Base-by-base conservation (phyloP, 2,888 invertebrate genomes). In the Meta bourneti region DNA sequence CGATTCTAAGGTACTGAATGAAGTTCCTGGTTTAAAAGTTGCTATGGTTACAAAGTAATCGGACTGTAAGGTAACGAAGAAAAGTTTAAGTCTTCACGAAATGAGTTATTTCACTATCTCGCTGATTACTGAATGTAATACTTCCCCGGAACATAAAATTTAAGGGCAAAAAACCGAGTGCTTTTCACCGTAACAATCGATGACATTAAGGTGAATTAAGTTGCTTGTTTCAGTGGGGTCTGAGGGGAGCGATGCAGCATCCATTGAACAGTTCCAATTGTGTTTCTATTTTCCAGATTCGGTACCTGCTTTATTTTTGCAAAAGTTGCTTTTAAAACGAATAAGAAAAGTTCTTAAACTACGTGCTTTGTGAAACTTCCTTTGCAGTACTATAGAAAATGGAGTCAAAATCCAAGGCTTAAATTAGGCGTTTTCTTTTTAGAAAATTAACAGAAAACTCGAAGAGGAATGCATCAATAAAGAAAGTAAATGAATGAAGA, bases 131-230 rank as follows among this genome's bases (percentile, higher is more conserved):
- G n/a, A 13, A 72, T 7, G 71, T n/a, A 51, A 9, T 72, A 71
- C 51, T 81, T 69, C 49, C 16, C 71, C 20, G n/a, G 52, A 82
- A 72, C 71, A 82, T 13, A 51, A 51, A 52, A 51, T 20, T 71
- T 51, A 19, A 51, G 9, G 19, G n/a, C n/a, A 52, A 78, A 82
- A 82, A 82, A 82, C 61, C 61, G 71, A 69, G 52, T 69, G 34
- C 52, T 52, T 82, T 82, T 52, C 52, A 16, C 16, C 72, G 51
- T 52, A 19, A 51, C 13, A 82, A 82, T 71, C 82, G 51, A 71
- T 82, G 71, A 52, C 72, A 72, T 72, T 72, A 72, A 82, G 71
- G 82, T 71, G 70, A 82, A 70, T 82, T 82, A 51, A 72, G 71
- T 52, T 20, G 34, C 48, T 72, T 82, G 82, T 72, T 82, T 82